Evolutionary conservation across 2,888 invertebrate species (phyloP).

Genomic region (Aphrophora alni): DNA sequence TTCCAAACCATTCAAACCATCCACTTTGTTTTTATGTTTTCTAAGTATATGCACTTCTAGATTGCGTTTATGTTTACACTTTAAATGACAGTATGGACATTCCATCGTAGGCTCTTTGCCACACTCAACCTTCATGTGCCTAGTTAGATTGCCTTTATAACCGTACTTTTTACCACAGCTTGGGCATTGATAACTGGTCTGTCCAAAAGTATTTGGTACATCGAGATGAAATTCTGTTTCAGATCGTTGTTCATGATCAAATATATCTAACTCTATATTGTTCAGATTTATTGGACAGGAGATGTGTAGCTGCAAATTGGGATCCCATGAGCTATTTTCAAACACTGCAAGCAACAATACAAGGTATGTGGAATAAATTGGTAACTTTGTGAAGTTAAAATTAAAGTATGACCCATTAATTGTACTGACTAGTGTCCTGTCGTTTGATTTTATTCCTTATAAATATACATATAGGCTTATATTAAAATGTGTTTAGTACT

Average conservation of each 20-base stretch:
- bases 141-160: constrained; percentile 36
- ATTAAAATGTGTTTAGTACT: too few relatives aligned
- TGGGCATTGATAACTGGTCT: background rate
- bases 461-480: too few relatives aligned
- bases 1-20: background rate
- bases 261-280: background rate
- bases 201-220: background rate
- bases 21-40: background rate
- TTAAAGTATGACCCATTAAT: too few relatives aligned
- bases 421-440: too few relatives aligned
- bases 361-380: background rate
- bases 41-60: constrained; percentile 4
- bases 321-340: background rate
- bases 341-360: background rate
- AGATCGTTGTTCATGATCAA: background rate
- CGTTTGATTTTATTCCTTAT: too few relatives aligned
- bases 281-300: background rate
- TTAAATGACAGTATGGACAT: constrained; percentile 51
- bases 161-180: constrained; percentile 40
- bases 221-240: too few relatives aligned
- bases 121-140: constrained; percentile 44
- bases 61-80: constrained; percentile 54
- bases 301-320: background rate
- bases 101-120: constrained; percentile 51
- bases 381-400: too few relatives aligned